Conservation (phyloP, 2,797 vertebrate species). For the Pempheris klunzingeri region DNA sequence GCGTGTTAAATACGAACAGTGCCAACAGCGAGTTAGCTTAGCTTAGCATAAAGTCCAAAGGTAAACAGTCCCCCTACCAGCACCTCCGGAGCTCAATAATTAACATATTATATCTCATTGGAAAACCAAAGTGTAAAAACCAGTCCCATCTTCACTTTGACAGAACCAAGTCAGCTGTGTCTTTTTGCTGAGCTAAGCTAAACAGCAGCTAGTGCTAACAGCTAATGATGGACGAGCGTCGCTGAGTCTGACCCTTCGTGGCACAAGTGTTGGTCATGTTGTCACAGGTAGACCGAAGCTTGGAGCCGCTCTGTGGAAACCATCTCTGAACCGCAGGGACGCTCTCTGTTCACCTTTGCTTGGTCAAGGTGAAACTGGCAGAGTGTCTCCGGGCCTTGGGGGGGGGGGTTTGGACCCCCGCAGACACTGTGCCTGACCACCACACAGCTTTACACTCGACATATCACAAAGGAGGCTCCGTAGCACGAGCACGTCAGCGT, state of each 20-base stretch:
- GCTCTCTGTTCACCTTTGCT: constrained; percentile 52
- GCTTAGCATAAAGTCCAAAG: constrained; percentile 1
- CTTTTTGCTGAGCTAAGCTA: not conserved
- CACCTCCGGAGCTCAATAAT: not conserved
- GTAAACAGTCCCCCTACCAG: not conserved
- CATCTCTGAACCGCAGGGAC: constrained; percentile 37
- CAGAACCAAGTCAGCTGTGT: not conserved
- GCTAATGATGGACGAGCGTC: constrained; percentile 3
- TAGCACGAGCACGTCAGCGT: constrained; percentile 53
- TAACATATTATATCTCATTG: not conserved
- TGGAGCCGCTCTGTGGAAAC: constrained; percentile 41
- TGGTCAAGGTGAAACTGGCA: constrained; percentile 53
- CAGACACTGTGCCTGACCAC: constrained; percentile 62
- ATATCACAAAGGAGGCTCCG: constrained; percentile 63
- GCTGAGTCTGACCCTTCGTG: not conserved
- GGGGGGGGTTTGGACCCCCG: constrained; percentile 36
- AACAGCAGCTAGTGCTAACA: not conserved
- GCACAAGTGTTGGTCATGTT: constrained; percentile 23
- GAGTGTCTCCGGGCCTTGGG: constrained; percentile 49
- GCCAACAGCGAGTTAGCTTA: not conserved
- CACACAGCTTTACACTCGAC: constrained; percentile 63
- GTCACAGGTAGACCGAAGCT: constrained; percentile 48
- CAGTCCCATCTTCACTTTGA: not conserved
- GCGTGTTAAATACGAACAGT: not conserved
- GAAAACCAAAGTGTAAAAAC: not conserved